phyloP scores from a whole-genome alignment of 2,113 vertebrate genomes.

The Microcebus griseorufus region DNA sequence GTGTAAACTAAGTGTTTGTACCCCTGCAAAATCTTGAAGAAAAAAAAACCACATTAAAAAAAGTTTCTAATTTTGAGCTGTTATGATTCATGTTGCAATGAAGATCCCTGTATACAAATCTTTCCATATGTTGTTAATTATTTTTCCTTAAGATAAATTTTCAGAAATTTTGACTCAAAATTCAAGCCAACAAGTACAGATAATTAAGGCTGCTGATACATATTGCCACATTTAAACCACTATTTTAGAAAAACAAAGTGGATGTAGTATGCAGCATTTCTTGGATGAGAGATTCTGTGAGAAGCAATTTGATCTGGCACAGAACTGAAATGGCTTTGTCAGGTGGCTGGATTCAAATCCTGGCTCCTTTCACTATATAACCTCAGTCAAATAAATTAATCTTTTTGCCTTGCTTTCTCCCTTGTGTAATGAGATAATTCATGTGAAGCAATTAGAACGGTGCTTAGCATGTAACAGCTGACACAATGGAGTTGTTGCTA shows the following conservation, averaged over 20 bases:
- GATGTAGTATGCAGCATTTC: not conserved
- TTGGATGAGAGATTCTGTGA: not conserved
- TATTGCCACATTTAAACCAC: not conserved
- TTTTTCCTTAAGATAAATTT: conserved; percentile 27
- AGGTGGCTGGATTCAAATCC: not conserved
- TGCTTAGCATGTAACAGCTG: not conserved
- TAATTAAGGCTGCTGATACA: not conserved
- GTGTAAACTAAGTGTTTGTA: too few relatives aligned
- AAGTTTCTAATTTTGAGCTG: not conserved
- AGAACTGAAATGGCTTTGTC: not conserved
- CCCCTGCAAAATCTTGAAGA: too few relatives aligned
- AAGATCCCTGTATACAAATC: not conserved
- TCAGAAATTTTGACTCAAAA: conserved; percentile 20
- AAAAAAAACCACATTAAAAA: not conserved
- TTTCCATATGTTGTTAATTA: not conserved
- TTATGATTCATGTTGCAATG: not conserved
- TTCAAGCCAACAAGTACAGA: not conserved
- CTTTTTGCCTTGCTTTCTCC: not conserved
- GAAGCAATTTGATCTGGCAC: not conserved
- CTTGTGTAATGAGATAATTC: not conserved
- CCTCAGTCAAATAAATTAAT: not conserved
- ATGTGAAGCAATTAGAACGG: not conserved
- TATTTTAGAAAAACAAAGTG: conserved; percentile 23
- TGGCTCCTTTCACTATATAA: not conserved
- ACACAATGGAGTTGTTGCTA: not conserved